Evolutionary conservation across 2,797 vertebrate species (phyloP).

Genomic region (Podarcis lilfordi): DNA sequence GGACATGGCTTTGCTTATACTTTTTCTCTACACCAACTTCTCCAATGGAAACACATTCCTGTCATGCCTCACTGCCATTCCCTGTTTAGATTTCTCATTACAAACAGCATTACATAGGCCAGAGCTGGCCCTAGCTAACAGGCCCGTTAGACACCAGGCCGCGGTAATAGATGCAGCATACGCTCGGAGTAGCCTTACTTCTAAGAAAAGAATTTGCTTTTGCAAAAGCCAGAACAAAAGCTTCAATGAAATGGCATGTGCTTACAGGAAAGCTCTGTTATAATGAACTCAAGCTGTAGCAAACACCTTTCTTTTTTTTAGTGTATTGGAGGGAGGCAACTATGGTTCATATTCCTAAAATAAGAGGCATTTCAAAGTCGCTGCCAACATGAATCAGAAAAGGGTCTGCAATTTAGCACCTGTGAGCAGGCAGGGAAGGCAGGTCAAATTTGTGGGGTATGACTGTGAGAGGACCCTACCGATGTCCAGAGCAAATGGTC

Average conservation of each 20-base stretch:
- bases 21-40: slow-evolving; percentile 83
- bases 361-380: neutral
- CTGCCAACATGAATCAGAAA: neutral
- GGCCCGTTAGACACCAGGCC: slow-evolving; percentile 74
- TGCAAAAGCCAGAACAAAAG: slow-evolving; percentile 44
- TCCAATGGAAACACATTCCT: slow-evolving; percentile 99
- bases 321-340: neutral
- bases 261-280: slow-evolving; percentile 43
- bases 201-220: slow-evolving; percentile 59
- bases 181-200: slow-evolving; percentile 50
- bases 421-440: neutral
- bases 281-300: slow-evolving; percentile 29
- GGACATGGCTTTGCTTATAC: slow-evolving; percentile 85
- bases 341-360: neutral
- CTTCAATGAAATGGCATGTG: slow-evolving; percentile 50
- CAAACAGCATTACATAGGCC: slow-evolving; percentile 91
- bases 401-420: neutral
- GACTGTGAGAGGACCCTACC: neutral
- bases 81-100: slow-evolving; percentile 98
- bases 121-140: slow-evolving; percentile 77
- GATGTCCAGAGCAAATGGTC: neutral
- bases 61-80: slow-evolving; percentile 97
- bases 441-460: neutral
- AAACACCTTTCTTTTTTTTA: neutral
- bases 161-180: slow-evolving; percentile 64